Evolutionary conservation across 2,888 invertebrate genomes (phyloP).

Genomic region (Pteria penguin): DNA sequence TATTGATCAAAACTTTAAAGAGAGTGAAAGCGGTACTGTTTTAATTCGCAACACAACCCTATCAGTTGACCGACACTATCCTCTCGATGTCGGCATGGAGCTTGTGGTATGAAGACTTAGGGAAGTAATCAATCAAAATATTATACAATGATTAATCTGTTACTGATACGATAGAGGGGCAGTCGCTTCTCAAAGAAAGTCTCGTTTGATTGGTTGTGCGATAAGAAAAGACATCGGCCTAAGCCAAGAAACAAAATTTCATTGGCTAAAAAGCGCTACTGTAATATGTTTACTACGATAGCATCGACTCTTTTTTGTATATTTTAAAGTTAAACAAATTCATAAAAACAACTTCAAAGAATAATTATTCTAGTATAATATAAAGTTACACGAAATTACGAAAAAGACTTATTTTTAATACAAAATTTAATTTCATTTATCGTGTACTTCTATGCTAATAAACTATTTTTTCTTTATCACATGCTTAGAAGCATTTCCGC

Average conservation of each 20-base stretch:
- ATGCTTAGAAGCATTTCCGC: too few relatives aligned
- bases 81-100: conserved; percentile 37
- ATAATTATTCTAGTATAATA: too few relatives aligned
- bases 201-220: background rate
- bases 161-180: conserved; percentile 14
- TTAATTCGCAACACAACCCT: conserved; percentile 24
- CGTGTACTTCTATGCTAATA: too few relatives aligned
- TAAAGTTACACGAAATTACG: too few relatives aligned
- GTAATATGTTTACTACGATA: too few relatives aligned
- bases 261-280: background rate
- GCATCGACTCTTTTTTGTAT: too few relatives aligned
- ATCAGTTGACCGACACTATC: conserved; percentile 27
- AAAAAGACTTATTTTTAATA: too few relatives aligned
- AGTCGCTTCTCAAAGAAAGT: background rate
- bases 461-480: too few relatives aligned
- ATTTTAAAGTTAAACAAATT: too few relatives aligned
- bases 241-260: background rate
- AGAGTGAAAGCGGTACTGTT: background rate
- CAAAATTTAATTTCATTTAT: too few relatives aligned
- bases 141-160: conserved; percentile 36
- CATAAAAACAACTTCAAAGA: too few relatives aligned
- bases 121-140: conserved; percentile 43
- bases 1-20: background rate
- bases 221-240: background rate
- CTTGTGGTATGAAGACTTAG: conserved; percentile 31